Evolutionary conservation across 2,797 vertebrate species (phyloP).

Genomic region (Sebastes trivittatus): DNA sequence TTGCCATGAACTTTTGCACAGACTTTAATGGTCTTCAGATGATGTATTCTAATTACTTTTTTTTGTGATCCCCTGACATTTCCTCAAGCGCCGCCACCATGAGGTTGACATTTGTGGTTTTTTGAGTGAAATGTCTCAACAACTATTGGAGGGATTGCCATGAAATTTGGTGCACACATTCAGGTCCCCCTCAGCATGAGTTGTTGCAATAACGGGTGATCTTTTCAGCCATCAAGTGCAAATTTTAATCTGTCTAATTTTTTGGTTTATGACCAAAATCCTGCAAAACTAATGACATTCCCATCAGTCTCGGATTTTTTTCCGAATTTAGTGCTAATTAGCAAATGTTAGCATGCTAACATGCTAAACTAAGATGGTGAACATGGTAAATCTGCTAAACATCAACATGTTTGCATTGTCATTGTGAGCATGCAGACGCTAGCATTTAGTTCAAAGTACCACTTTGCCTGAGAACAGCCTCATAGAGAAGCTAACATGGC

Average conservation of each 20-base stretch:
- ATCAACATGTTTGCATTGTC: background rate
- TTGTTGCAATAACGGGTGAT: background rate
- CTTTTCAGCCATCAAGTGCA: background rate
- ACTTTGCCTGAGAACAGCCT: background rate
- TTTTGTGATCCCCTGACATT: constrained; percentile 30
- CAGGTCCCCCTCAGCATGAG: background rate
- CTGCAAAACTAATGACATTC: background rate
- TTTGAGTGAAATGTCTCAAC: constrained; percentile 33
- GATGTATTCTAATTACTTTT: constrained; percentile 2
- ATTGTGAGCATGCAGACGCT: background rate
- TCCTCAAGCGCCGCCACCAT: constrained; percentile 16
- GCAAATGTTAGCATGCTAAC: background rate
- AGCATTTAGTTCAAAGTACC: background rate
- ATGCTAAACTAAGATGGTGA: background rate
- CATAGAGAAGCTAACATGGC: background rate
- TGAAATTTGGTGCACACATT: background rate
- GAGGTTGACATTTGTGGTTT: constrained; percentile 45
- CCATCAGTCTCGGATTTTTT: background rate
- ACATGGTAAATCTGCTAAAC: background rate
- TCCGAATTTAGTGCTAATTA: background rate
- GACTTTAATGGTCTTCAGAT: background rate
- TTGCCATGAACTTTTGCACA: background rate
- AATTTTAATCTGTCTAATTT: background rate
- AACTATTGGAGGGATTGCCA: background rate
- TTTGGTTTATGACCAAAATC: background rate